Conservation (phyloP, 2,113 vertebrate species). For the Barnardius zonarius region DNA sequence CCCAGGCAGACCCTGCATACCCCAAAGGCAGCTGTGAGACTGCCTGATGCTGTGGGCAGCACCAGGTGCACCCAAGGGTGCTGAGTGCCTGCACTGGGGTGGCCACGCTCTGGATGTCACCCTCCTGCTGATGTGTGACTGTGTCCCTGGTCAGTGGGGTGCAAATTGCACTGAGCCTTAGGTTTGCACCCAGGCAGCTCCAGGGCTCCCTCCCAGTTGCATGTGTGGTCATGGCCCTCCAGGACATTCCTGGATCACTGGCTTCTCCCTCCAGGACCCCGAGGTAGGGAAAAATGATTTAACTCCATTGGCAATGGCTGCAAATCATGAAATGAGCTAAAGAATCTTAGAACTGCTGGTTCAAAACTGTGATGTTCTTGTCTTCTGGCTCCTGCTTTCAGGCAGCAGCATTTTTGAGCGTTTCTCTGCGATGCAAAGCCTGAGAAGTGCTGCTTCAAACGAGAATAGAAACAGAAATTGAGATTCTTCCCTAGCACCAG, state of each 20-base stretch:
- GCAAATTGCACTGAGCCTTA: not conserved
- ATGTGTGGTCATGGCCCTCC: not conserved
- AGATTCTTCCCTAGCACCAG: not conserved
- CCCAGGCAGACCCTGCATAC: not conserved
- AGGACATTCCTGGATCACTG: not conserved
- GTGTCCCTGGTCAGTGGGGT: not conserved
- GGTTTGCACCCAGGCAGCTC: not conserved
- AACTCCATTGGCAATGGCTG: not conserved
- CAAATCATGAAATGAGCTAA: not conserved
- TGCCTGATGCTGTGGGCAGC: not conserved
- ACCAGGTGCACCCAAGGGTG: accelerated
- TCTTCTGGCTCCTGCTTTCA: slow-evolving; percentile 19
- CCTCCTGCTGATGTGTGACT: not conserved
- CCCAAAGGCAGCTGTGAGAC: accelerated
- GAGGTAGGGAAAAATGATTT: not conserved
- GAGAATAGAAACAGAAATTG: not conserved
- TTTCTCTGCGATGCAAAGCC: not conserved
- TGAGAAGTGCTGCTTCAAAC: not conserved
- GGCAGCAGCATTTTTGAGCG: not conserved
- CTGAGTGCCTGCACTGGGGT: not conserved
- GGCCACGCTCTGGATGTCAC: not conserved
- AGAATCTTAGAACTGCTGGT: not conserved
- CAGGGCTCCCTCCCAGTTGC: not conserved
- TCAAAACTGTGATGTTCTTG: not conserved
- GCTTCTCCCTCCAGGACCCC: not conserved